Percentiles rank a stretch among this genome's conserved stretches.
These are phyloP conservation scores for Anolis sagrei DNA, from an alignment of 2,113 vertebrate genomes.

Conservation along the genomic window DNA sequence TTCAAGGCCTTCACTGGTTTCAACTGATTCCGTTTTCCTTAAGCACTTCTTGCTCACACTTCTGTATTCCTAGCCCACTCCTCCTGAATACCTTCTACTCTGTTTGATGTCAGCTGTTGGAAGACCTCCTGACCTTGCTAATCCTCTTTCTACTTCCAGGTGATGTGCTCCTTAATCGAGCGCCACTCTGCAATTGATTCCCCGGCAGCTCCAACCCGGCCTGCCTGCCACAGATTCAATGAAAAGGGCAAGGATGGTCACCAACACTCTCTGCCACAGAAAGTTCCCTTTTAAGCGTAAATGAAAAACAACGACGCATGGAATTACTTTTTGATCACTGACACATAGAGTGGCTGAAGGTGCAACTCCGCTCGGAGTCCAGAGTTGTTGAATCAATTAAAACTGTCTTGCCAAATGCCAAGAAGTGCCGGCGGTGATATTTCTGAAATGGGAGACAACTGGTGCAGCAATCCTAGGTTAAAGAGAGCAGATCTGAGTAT, in stretches of 20 bases:
- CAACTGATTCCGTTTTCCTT: constrained; percentile 24
- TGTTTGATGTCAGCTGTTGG: constrained; percentile 15
- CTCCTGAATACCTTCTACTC: constrained; percentile 37
- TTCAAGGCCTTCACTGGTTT: background rate
- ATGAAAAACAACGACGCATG: constrained; percentile 47
- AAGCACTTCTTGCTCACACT: constrained; percentile 24
- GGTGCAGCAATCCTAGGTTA: background rate
- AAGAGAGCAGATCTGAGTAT: too few species aligned
- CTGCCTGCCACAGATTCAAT: constrained; percentile 51
- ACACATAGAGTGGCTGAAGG: constrained; percentile 44
- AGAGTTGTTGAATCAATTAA: background rate
- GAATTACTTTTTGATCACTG: constrained; percentile 56
- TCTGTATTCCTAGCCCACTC: constrained; percentile 8
- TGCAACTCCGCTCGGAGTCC: constrained; percentile 16
- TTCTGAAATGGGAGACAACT: background rate
- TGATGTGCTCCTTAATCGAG: constrained; percentile 24
- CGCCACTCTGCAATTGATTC: constrained; percentile 33
- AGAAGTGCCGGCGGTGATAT: background rate
- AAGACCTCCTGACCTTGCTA: constrained; percentile 28
- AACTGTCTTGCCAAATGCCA: background rate
- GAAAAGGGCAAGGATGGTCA: constrained; percentile 40
- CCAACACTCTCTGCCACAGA: constrained; percentile 42
- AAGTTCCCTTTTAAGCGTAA: constrained; percentile 24
- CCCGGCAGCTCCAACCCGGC: constrained; percentile 32
- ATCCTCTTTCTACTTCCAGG: constrained; percentile 20